Conservation (phyloP, 1,140 invertebrate genomes). For the Ooceraea biroi region DNA sequence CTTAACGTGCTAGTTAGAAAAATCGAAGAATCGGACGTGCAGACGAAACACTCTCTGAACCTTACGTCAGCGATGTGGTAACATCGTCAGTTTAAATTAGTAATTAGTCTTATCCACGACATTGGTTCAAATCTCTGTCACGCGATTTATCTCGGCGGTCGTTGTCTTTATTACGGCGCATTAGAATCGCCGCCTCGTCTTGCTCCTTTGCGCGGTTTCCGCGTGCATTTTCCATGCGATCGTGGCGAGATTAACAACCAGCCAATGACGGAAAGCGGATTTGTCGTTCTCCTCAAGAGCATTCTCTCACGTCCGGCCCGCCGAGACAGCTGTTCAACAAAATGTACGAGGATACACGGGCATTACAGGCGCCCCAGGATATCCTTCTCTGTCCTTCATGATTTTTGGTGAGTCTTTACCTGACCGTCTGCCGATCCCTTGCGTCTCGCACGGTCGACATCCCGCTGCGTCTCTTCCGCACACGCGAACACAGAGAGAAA, state of each 20-base stretch:
- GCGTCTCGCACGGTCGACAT: neutral
- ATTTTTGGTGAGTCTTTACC: conserved; percentile 18
- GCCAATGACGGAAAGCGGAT: conserved; percentile 23
- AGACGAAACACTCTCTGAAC: neutral
- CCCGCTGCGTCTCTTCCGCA: neutral
- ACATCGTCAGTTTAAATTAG: neutral
- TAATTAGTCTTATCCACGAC: neutral
- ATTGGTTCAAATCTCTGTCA: neutral
- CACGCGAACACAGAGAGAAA: neutral
- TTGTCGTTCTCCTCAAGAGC: conserved; percentile 23
- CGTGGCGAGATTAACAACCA: conserved; percentile 48
- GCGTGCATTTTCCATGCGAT: conserved; percentile 34
- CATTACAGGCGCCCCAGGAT: conserved; percentile 51
- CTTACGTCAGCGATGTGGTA: neutral
- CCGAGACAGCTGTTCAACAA: conserved; percentile 49
- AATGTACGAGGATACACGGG: conserved; percentile 20
- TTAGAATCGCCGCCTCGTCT: neutral
- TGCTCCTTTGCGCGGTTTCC: neutral
- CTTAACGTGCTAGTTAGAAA: too few relatives aligned
- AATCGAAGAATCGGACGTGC: neutral
- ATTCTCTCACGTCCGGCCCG: conserved; percentile 66
- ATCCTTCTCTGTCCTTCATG: conserved; percentile 51
- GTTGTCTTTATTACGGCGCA: neutral
- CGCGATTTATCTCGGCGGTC: neutral
- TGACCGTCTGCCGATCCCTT: neutral